phyloP scores from a whole-genome alignment of 2,797 vertebrate species.

The Sebastes nivosus region DNA sequence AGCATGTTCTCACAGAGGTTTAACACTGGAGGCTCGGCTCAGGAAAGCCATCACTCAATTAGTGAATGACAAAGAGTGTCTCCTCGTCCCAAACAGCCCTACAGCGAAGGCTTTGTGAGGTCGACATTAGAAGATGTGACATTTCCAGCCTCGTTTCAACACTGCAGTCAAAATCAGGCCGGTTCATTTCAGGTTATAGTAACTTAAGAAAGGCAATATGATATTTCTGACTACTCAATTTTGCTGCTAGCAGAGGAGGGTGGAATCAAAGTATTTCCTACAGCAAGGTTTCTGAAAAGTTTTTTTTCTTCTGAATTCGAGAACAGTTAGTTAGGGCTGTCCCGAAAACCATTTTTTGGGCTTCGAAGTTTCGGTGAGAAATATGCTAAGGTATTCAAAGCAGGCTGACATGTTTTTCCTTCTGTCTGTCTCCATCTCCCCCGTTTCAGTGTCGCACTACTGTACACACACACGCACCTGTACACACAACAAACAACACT shows the following conservation, averaged over 20 bases:
- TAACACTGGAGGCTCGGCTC: conserved; percentile 12
- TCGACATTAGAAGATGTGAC: conserved; percentile 3
- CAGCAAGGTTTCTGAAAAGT: not conserved
- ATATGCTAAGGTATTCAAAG: too few relatives aligned
- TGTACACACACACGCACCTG: too few relatives aligned
- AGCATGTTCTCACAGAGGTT: conserved; percentile 37
- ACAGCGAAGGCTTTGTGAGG: conserved; percentile 1
- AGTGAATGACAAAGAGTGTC: conserved; percentile 27
- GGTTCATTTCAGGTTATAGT: conserved; percentile 48
- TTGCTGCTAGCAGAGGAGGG: not conserved
- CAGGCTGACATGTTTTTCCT: too few relatives aligned
- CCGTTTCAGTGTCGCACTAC: too few relatives aligned
- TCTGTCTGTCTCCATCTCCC: too few relatives aligned
- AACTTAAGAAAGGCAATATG: conserved; percentile 17
- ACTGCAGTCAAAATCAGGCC: not conserved
- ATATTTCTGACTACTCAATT: conserved; percentile 8
- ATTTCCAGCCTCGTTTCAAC: conserved; percentile 10
- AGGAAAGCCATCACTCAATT: conserved; percentile 46
- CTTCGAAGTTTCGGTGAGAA: too few relatives aligned
- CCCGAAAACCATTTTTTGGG: too few relatives aligned
- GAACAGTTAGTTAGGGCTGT: not conserved
- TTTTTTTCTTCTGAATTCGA: not conserved
- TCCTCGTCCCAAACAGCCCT: conserved; percentile 3
- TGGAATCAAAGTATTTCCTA: not conserved
- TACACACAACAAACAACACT: too few relatives aligned